Percentiles rank a stretch among this genome's conserved stretches.
phyloP scores from a whole-genome alignment of 2,888 invertebrate genomes.

The Drosophila suboccidentalis region DNA sequence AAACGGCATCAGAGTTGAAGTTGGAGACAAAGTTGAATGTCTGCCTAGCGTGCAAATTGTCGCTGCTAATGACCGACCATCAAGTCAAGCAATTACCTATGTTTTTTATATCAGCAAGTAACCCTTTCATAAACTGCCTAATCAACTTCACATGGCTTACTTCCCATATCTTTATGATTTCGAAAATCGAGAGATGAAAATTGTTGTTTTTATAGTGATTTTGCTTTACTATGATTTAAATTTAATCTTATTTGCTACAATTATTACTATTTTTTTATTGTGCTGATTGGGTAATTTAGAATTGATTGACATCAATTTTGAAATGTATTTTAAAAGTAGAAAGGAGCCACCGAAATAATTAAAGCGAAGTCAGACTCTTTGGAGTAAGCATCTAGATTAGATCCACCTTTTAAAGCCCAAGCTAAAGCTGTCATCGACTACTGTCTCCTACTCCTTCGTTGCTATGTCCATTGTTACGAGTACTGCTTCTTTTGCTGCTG shows the following conservation, averaged over 20 bases:
- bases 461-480: too few relatives aligned
- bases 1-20: slow-evolving; percentile 11
- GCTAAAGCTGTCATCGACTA: slow-evolving; percentile 57
- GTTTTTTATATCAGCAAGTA: not conserved
- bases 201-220: not conserved
- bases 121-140: not conserved
- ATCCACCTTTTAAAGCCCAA: slow-evolving; percentile 60
- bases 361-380: not conserved
- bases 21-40: slow-evolving; percentile 20
- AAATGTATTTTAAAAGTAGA: not conserved
- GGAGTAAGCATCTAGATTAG: slow-evolving; percentile 17
- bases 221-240: not conserved
- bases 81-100: slow-evolving; percentile 45
- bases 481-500: slow-evolving; percentile 30
- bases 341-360: not conserved
- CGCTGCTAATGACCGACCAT: slow-evolving; percentile 58
- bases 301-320: not conserved
- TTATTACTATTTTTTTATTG: not conserved
- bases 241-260: not conserved
- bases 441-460: slow-evolving; percentile 55
- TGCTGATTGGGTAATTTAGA: not conserved
- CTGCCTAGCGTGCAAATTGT: slow-evolving; percentile 44
- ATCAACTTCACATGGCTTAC: not conserved
- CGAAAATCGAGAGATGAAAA: too few relatives aligned
- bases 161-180: too few relatives aligned